Conservation (phyloP, 23 tunicate species). For the Phallusia fumigata region DNA sequence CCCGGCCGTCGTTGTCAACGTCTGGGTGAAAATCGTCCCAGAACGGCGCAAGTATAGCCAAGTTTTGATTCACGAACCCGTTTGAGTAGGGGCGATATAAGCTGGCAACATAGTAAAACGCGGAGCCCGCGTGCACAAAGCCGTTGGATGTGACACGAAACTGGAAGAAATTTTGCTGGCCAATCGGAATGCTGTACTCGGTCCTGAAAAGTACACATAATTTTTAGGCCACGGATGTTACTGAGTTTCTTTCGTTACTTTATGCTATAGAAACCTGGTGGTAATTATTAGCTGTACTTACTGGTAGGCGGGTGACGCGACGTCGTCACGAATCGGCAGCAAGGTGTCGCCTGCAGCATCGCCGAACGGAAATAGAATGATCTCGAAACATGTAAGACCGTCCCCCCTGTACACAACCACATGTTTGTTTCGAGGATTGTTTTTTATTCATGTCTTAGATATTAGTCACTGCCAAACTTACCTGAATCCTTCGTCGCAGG, state of each 20-base stretch:
- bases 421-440: no score
- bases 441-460: background rate
- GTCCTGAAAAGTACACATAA: no score
- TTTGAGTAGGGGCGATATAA: background rate
- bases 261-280: no score
- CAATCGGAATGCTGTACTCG: conserved; percentile 37
- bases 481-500: conserved; percentile 35
- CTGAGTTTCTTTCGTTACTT: no score
- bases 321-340: conserved; percentile 35
- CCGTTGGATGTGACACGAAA: conserved; percentile 13
- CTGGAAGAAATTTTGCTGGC: conserved; percentile 1
- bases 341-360: conserved; percentile 12
- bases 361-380: conserved; percentile 41
- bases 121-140: no score
- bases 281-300: background rate
- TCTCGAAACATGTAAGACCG: conserved; percentile 23
- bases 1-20: no score
- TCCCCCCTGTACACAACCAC: conserved; percentile 11
- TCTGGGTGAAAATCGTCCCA: no score
- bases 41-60: no score
- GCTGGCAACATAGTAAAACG: no score
- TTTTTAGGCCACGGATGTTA: no score
- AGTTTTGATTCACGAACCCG: background rate
- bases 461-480: background rate
- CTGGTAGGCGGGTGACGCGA: background rate